Evolutionary conservation across 2,113 vertebrate species (phyloP).

Genomic region (Crotophaga sulcirostris): DNA sequence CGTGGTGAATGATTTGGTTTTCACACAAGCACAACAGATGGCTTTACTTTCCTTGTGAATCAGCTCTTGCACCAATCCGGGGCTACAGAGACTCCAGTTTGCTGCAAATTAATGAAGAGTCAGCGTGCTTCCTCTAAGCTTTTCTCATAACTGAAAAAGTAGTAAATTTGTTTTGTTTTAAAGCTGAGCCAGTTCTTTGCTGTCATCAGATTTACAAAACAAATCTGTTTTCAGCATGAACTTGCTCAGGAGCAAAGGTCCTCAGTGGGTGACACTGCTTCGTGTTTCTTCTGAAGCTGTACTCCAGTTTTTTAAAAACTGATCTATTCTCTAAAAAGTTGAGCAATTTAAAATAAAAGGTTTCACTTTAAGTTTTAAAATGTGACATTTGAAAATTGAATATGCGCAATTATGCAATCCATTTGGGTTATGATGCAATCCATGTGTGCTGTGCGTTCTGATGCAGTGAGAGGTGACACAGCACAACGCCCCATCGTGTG

Average conservation of each 20-base stretch:
- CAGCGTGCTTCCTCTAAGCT: neutral
- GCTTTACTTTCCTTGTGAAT: neutral
- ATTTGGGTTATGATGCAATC: neutral
- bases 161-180: neutral
- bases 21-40: neutral
- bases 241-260: neutral
- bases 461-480: fast-evolving
- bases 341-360: neutral
- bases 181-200: neutral
- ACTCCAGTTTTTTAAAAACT: fast-evolving
- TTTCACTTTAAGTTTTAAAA: neutral
- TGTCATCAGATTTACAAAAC: neutral
- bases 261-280: neutral
- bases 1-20: neutral
- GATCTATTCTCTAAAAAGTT: neutral
- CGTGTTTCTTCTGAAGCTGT: neutral
- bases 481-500: neutral
- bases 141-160: neutral
- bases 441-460: neutral
- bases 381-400: neutral
- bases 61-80: neutral
- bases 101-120: neutral
- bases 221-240: neutral
- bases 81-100: neutral
- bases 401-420: too few relatives aligned